Evolutionary conservation across 2,113 vertebrate species (phyloP).

Genomic region (Madoqua kirkii): DNA sequence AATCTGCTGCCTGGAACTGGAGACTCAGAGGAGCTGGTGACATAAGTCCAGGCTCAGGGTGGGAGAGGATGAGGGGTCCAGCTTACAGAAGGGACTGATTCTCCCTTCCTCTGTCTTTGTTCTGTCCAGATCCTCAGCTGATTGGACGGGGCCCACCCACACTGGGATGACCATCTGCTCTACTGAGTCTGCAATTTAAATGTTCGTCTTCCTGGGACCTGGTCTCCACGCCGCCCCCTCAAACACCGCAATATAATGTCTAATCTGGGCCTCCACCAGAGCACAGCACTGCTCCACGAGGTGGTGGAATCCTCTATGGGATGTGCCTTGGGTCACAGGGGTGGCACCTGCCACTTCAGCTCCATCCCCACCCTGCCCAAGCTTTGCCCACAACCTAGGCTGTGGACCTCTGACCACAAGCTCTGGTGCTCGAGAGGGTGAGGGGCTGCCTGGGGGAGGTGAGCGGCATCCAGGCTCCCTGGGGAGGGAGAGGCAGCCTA

Average conservation of each 20-base stretch:
- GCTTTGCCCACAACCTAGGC: no score
- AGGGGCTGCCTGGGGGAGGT: no score
- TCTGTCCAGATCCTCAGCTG: neutral
- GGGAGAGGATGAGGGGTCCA: neutral
- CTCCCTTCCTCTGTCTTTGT: neutral
- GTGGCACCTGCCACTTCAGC: neutral
- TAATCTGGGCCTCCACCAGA: neutral
- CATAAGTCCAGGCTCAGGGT: neutral
- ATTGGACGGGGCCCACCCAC: neutral
- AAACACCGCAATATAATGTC: no score
- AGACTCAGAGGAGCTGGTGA: accelerated
- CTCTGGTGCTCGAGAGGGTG: accelerated
- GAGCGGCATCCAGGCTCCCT: accelerated
- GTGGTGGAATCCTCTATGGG: neutral
- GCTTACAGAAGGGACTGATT: neutral
- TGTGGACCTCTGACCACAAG: neutral
- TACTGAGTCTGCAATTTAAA: neutral
- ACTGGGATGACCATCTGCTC: neutral
- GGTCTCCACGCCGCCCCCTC: accelerated
- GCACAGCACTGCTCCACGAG: accelerated
- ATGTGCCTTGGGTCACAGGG: accelerated
- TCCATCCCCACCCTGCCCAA: accelerated
- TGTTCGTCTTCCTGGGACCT: neutral
- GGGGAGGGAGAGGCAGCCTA: neutral
- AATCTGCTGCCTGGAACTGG: neutral